These are phyloP conservation scores for Drosophila quinaria DNA, from an alignment of 2,888 invertebrate species.

Conservation along the genomic window DNA sequence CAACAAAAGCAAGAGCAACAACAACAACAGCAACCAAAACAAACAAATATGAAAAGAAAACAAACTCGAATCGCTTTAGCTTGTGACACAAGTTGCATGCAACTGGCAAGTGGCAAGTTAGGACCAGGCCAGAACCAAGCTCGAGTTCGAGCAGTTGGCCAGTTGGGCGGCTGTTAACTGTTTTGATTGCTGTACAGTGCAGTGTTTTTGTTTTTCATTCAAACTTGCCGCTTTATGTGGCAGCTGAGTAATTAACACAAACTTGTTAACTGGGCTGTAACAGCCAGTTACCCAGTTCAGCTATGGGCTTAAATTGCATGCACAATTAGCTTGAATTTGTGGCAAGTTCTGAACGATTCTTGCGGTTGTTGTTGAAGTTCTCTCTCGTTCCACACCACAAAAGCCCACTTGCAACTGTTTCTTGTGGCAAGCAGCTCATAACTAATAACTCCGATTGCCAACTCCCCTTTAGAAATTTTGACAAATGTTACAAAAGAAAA, in stretches of 20 bases:
- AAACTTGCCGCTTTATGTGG: conserved; percentile 26
- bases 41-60: conserved; percentile 12
- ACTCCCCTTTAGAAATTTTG: not conserved
- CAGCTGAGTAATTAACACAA: conserved; percentile 46
- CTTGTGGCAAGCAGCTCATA: conserved; percentile 32
- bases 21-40: not conserved
- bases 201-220: conserved; percentile 11
- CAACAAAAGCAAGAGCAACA: conserved; percentile 15
- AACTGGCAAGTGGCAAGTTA: conserved; percentile 11
- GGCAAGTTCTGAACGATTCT: conserved; percentile 35
- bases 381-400: not conserved
- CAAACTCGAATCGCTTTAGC: conserved; percentile 23
- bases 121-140: not conserved
- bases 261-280: conserved; percentile 37
- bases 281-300: not conserved
- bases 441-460: conserved; percentile 1
- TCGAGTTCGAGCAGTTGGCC: not conserved
- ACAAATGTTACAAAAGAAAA: not conserved
- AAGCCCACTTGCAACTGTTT: conserved; percentile 18
- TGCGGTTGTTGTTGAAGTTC: conserved; percentile 15
- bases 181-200: conserved; percentile 11
- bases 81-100: conserved; percentile 6
- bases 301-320: conserved; percentile 34
- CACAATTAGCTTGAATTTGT: conserved; percentile 28
- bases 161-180: conserved; percentile 10